phyloP scores from a whole-genome alignment of 2,797 vertebrate species.

The Heliangelus exortis region DNA sequence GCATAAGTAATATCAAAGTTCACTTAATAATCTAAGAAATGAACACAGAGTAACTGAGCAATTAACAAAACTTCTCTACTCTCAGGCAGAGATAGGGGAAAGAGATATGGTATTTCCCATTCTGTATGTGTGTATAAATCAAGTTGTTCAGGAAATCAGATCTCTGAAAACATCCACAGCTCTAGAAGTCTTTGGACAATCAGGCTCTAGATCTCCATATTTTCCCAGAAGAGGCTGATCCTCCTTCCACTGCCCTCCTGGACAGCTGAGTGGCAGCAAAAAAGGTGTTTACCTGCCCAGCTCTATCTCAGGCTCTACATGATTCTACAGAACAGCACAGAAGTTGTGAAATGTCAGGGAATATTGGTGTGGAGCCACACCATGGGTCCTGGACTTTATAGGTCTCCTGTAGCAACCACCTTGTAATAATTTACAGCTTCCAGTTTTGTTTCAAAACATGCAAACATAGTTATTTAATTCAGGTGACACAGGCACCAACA shows the following conservation, averaged over 20 bases:
- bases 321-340: background rate
- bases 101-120: background rate
- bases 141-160: background rate
- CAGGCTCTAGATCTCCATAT: background rate
- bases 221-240: background rate
- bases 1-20: background rate
- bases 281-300: fast-evolving
- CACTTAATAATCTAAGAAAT: background rate
- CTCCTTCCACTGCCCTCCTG: background rate
- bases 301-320: background rate
- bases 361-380: background rate
- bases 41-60: background rate
- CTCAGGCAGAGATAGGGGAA: background rate
- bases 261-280: background rate
- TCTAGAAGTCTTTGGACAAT: background rate
- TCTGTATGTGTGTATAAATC: background rate
- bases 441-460: background rate
- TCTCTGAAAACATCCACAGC: background rate
- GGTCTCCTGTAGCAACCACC: background rate
- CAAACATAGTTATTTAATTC: background rate
- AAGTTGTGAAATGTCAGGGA: background rate
- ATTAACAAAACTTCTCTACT: background rate
- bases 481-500: background rate
- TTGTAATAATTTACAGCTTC: background rate
- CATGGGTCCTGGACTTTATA: background rate